Conservation (phyloP, 2,797 vertebrate species). For the Borostomias antarcticus region DNA sequence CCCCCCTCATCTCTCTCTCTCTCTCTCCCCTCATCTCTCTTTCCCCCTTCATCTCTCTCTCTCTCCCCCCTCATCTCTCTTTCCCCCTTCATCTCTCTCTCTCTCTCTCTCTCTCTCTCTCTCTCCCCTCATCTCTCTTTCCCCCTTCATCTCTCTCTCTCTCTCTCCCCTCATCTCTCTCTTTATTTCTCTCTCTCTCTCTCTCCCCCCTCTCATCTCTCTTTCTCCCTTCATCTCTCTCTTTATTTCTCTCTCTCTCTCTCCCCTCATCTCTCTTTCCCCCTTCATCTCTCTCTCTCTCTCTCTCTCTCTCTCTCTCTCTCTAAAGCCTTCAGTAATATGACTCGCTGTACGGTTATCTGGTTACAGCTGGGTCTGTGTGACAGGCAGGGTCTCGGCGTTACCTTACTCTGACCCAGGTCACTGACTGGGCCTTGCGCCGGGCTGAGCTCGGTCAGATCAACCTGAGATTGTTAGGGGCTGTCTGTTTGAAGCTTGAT, state of each 20-base stretch:
- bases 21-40: not conserved
- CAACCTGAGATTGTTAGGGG: not conserved
- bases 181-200: no score
- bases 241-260: no score
- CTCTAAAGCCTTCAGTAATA: not conserved
- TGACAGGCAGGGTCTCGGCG: slow-evolving; percentile 7
- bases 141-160: no score
- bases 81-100: no score
- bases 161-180: no score
- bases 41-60: slow-evolving; percentile 2
- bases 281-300: no score
- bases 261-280: no score
- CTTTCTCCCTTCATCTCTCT: no score
- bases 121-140: no score
- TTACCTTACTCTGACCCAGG: slow-evolving; percentile 66
- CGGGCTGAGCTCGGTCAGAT: not conserved
- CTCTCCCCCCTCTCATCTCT: no score
- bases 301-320: no score
- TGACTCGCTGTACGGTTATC: not conserved
- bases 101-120: not conserved
- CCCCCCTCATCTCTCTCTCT: not conserved
- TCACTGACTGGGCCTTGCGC: not conserved
- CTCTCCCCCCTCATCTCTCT: not conserved
- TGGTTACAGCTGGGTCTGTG: slow-evolving; percentile 21
- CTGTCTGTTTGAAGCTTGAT: not conserved